Conservation (phyloP, 1,140 invertebrate genomes). For the Habropoda laboriosa region DNA sequence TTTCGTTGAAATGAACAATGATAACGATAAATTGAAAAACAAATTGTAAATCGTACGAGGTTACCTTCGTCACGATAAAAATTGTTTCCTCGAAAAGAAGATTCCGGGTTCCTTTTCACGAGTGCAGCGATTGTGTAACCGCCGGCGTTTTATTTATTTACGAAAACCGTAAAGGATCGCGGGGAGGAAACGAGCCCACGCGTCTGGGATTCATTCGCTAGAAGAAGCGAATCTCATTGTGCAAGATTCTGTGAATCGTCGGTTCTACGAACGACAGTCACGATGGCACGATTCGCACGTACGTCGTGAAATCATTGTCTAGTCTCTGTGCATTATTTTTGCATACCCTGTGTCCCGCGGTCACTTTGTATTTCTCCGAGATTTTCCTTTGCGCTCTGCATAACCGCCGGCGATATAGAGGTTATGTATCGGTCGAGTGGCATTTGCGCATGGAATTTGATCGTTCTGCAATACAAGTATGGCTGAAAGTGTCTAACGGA, state of each 20-base stretch:
- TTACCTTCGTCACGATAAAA: too few species aligned
- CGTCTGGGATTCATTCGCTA: not conserved
- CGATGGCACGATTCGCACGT: slow-evolving; percentile 40
- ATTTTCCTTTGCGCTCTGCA: not conserved
- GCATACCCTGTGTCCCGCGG: not conserved
- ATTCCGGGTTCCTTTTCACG: too few species aligned
- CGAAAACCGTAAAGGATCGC: not conserved
- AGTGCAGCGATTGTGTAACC: not conserved
- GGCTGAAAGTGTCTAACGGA: not conserved
- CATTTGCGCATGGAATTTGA: not conserved
- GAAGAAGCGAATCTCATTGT: slow-evolving; percentile 34
- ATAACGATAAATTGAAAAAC: too few species aligned
- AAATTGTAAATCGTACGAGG: too few species aligned
- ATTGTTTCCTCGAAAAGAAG: not conserved
- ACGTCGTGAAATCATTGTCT: slow-evolving; percentile 31
- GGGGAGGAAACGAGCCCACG: not conserved
- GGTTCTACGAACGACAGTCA: slow-evolving; percentile 20
- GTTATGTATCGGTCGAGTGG: too few species aligned
- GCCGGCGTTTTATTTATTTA: not conserved
- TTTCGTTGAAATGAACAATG: too few species aligned
- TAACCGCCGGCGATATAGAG: not conserved
- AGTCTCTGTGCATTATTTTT: slow-evolving; percentile 1
- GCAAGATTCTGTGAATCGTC: slow-evolving; percentile 42
- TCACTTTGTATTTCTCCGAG: not conserved
- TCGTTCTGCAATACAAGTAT: not conserved